Evolutionary conservation across 2,113 vertebrate genomes (phyloP), one percentile per base, ranked within the genome.

Genomic region (Triplophysa siluroides): DNA sequence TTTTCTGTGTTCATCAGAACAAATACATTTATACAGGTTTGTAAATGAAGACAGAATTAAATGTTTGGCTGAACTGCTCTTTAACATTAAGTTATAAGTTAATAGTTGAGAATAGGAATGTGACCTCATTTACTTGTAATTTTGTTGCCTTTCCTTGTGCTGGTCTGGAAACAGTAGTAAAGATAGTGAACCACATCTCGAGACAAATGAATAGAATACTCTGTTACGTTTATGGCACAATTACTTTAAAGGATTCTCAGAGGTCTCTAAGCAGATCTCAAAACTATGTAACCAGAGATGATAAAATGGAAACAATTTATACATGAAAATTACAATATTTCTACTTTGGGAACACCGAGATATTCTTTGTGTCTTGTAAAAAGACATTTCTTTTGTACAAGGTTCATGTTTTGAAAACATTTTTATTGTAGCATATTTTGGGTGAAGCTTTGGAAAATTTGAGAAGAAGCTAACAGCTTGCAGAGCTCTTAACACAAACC

Each of bases 51-150:
- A 29, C 29, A 29, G 29, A 29, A 29, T 29, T 4, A 3, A 29
- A 4, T 4, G 4, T 29, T 29, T 4, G 29, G 29, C 29, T 29
- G 29, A 29, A 29, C 29, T 29, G 3, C 4, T 29, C 29, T 29
- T 29, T 29, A 73, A 38, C 54, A 60, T 63, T 79, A 81, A 88
- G 87, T 23, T 12, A 45, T 4, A 79, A 81, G 82, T 50, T 88
- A 85, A 87, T 85, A 81, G 54, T 38, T 75, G 62, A 65, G 61
- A 50, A 50, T 76, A 76, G 75, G 60, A 26, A 16, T 72, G 64
- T 13, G 56, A 78, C 52, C 64, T 19, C 66, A 58, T 84, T 82
- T 76, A 73, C 76, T 43, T 56, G 1, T 63, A 83, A 81, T 83
- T 68, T 80, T 76, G 73, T 61, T 64, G 26, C 9, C 16, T 71